Conservation (phyloP, 2,888 invertebrate species). For the Melipona beecheii region DNA sequence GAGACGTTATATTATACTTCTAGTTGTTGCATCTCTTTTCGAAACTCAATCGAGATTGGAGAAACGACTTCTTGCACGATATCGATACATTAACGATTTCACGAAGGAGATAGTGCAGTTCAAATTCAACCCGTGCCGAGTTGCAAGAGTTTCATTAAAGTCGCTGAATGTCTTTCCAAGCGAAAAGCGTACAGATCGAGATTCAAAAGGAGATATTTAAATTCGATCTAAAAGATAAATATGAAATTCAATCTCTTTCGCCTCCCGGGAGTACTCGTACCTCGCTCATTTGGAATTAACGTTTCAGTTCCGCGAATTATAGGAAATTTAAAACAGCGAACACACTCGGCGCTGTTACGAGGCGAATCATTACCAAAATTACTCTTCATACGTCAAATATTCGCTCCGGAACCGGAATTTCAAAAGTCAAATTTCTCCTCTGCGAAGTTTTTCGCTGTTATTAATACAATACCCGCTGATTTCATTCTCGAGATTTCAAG, state of each 20-base stretch:
- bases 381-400: neutral
- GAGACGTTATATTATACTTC: too few species aligned
- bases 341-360: neutral
- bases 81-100: neutral
- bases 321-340: neutral
- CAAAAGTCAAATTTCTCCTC: neutral
- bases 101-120: neutral
- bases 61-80: neutral
- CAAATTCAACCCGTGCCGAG: neutral
- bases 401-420: neutral
- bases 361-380: slow-evolving; percentile 9
- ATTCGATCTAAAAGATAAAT: neutral
- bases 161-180: neutral
- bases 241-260: neutral
- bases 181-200: neutral
- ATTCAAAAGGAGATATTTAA: neutral
- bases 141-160: neutral
- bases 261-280: neutral
- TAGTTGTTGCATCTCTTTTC: neutral
- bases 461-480: too few species aligned
- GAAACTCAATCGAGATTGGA: neutral
- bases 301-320: neutral
- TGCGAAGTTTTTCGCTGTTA: neutral
- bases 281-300: neutral
- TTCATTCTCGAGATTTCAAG: neutral